These are phyloP conservation scores for Cephus sareptanus DNA, from an alignment of 2,888 invertebrate species.

Conservation along the genomic window DNA sequence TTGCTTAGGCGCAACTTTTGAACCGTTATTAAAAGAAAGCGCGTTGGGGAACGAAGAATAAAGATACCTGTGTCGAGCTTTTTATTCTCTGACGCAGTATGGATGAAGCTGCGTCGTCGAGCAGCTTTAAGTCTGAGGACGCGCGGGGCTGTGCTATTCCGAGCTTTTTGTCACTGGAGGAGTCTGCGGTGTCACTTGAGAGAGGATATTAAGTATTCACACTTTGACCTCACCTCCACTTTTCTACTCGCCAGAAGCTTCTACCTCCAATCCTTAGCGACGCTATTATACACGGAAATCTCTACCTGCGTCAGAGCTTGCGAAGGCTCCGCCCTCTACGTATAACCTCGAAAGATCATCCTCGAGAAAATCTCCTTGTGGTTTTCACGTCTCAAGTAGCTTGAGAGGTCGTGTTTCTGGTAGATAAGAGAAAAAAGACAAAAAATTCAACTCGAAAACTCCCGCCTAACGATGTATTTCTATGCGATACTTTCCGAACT, in stretches of 20 bases:
- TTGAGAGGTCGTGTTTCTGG: neutral
- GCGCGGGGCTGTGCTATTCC: neutral
- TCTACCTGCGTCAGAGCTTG: neutral
- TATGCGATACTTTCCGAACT: neutral
- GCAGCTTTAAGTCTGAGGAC: neutral
- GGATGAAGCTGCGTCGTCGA: neutral
- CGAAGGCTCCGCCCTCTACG: neutral
- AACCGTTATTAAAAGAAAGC: neutral
- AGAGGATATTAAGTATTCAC: conserved; percentile 13
- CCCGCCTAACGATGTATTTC: neutral
- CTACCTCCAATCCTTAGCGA: neutral
- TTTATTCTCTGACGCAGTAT: neutral
- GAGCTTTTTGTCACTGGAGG: conserved; percentile 32
- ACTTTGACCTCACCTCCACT: neutral
- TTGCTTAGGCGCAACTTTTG: neutral
- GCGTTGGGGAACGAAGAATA: neutral
- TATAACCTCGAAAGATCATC: neutral
- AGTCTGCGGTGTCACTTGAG: conserved; percentile 34
- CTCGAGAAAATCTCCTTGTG: neutral
- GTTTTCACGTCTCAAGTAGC: neutral
- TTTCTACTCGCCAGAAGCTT: neutral
- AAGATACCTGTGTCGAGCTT: neutral
- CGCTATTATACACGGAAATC: neutral
- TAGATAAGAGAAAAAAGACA: neutral
- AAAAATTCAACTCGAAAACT: neutral